Conservation (phyloP, 2,113 vertebrate species). For the Puntigrus tetrazona region DNA sequence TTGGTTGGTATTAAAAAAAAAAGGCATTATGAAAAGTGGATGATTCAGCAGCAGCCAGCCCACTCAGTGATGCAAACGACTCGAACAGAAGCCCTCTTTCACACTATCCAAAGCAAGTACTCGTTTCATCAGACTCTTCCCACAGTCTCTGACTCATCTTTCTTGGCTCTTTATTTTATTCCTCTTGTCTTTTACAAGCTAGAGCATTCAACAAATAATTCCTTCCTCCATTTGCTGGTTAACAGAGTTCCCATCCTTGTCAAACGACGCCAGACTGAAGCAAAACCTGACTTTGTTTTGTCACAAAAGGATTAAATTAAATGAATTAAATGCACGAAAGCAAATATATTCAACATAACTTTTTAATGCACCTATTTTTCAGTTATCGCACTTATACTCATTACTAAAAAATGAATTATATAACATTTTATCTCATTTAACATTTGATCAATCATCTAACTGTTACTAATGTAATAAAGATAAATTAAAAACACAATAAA, state of each 20-base stretch:
- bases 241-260: not conserved
- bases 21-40: conserved; percentile 36
- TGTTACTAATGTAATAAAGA: too few species aligned
- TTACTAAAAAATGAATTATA: too few species aligned
- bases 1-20: conserved; percentile 9
- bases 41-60: conserved; percentile 45
- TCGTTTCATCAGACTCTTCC: conserved; percentile 34
- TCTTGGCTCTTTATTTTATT: conserved; percentile 30
- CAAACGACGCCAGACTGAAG: not conserved
- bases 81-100: conserved; percentile 36
- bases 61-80: conserved; percentile 37
- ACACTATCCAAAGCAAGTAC: conserved; percentile 30
- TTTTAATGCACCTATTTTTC: too few species aligned
- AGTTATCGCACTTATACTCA: too few species aligned
- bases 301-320: not conserved
- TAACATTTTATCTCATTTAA: too few species aligned
- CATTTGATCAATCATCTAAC: too few species aligned
- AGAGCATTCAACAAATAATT: not conserved
- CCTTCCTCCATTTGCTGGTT: not conserved
- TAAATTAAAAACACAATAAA: too few species aligned
- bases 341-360: too few species aligned
- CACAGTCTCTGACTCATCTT: conserved; percentile 48
- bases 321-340: not conserved
- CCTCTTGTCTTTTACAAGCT: conserved; percentile 24
- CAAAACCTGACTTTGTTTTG: not conserved